phyloP scores from a whole-genome alignment of 2,797 vertebrate species.

The Staurois parvus region DNA sequence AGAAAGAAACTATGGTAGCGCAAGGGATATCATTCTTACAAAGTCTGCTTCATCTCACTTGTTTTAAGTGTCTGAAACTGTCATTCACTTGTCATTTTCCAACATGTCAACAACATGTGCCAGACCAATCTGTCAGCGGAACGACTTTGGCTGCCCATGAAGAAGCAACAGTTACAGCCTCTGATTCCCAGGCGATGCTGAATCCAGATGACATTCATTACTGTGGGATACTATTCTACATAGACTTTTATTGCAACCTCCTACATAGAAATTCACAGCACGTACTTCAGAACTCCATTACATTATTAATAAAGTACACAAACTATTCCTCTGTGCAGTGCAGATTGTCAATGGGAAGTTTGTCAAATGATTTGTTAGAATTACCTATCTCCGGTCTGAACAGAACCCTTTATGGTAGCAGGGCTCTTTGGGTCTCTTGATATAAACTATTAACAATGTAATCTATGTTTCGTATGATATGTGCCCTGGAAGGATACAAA shows the following conservation, averaged over 20 bases:
- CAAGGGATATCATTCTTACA: neutral
- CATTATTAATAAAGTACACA: neutral
- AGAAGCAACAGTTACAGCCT: constrained; percentile 41
- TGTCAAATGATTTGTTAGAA: neutral
- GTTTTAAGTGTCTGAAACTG: constrained; percentile 72
- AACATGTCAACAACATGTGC: constrained; percentile 75
- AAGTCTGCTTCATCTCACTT: constrained; percentile 72
- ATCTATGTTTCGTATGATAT: no score
- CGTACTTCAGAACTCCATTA: neutral
- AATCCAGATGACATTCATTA: constrained; percentile 37
- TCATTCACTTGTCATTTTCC: constrained; percentile 86
- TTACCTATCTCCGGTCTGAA: neutral
- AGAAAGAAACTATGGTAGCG: constrained; percentile 1
- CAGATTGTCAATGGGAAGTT: neutral
- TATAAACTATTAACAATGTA: no score
- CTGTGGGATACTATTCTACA: constrained; percentile 6
- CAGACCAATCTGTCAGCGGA: constrained; percentile 83
- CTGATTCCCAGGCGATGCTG: constrained; percentile 1
- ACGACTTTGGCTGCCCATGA: constrained; percentile 79
- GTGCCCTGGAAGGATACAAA: no score
- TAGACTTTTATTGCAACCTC: neutral
- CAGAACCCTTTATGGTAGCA: neutral
- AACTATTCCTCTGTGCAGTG: neutral
- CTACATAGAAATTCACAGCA: neutral
- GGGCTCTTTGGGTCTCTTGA: neutral